A percentile compares a stretch with the other conserved stretches of the same genome.
These are phyloP conservation scores for Eustalomyia histrio DNA, from an alignment of 2,888 invertebrate species.

Conservation along the genomic window DNA sequence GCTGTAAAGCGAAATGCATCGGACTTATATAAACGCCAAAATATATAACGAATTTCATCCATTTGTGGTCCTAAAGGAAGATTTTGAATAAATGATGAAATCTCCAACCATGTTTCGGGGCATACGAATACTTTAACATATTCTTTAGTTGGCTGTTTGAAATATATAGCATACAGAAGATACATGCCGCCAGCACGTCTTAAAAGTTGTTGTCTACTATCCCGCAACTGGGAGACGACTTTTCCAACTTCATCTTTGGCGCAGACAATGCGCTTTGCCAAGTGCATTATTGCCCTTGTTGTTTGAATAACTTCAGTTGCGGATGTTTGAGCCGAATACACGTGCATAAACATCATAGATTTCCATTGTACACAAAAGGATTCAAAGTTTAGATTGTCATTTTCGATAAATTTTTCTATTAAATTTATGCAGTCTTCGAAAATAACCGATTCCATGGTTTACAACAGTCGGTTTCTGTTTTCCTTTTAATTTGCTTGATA, in stretches of 20 bases:
- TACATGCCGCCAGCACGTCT: conserved; percentile 73
- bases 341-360: conserved; percentile 70
- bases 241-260: conserved; percentile 52
- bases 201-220: conserved; percentile 54
- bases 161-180: conserved; percentile 73
- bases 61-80: conserved; percentile 37
- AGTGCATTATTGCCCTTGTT: conserved; percentile 71
- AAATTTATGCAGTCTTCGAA: conserved; percentile 68
- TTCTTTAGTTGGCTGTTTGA: conserved; percentile 75
- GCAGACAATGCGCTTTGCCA: conserved; percentile 71
- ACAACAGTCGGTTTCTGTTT: background rate
- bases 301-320: conserved; percentile 72
- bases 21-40: conserved; percentile 69
- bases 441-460: conserved; percentile 67
- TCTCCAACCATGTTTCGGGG: conserved; percentile 68
- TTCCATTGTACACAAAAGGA: conserved; percentile 73
- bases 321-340: conserved; percentile 72
- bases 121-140: conserved; percentile 73
- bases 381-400: conserved; percentile 67
- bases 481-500: background rate
- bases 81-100: conserved; percentile 67
- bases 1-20: conserved; percentile 73
- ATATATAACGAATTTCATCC: conserved; percentile 69
- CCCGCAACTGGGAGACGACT: conserved; percentile 52
- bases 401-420: conserved; percentile 66